Percentiles rank a stretch among this genome's conserved stretches.
Evolutionary conservation across 2,113 vertebrate genomes (phyloP).

Genomic region (Larimichthys crocea): DNA sequence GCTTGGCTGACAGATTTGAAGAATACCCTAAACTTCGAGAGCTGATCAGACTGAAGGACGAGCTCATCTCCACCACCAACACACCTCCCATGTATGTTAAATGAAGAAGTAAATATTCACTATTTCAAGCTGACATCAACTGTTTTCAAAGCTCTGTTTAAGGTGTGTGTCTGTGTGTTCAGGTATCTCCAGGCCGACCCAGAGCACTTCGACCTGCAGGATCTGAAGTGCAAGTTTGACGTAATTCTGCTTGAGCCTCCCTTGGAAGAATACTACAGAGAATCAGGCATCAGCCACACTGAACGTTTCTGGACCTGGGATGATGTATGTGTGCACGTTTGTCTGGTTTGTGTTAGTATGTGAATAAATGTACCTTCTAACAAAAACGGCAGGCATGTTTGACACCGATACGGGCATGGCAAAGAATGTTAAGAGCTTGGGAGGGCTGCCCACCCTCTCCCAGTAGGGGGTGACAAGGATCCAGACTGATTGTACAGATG

Average conservation of each 20-base stretch:
- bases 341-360: background rate
- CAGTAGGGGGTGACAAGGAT: background rate
- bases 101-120: background rate
- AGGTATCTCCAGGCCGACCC: conserved; percentile 98
- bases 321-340: conserved; percentile 84
- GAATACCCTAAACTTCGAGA: conserved; percentile 98
- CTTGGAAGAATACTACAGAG: conserved; percentile 96
- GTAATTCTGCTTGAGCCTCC: conserved; percentile 97
- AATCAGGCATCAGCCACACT: conserved; percentile 95
- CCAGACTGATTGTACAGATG: background rate
- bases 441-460: background rate
- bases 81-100: conserved; percentile 94
- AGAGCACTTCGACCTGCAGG: conserved; percentile 93
- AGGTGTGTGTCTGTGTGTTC: background rate
- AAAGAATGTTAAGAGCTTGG: background rate
- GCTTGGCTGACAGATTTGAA: conserved; percentile 98
- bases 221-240: conserved; percentile 95
- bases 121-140: background rate
- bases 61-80: conserved; percentile 95
- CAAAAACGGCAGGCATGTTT: background rate
- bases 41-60: conserved; percentile 97
- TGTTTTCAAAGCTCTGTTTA: background rate
- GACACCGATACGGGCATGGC: background rate
- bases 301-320: conserved; percentile 99
- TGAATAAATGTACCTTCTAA: background rate